Evolutionary conservation across 1,140 invertebrate genomes (phyloP).

Genomic region (Phthorimaea operculella): DNA sequence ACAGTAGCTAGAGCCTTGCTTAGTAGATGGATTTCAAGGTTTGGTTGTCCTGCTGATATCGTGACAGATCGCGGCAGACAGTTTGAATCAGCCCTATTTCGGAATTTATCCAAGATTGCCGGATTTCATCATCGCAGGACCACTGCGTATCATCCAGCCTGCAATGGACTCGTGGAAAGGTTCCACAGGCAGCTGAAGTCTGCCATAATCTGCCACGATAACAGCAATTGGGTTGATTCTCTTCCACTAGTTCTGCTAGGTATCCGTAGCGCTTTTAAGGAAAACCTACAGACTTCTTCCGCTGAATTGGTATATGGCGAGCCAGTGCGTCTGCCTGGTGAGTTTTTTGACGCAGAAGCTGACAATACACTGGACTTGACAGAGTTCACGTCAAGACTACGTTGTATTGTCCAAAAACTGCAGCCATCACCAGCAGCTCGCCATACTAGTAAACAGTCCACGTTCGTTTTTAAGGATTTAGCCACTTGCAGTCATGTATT

Average conservation of each 20-base stretch:
- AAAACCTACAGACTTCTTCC: slow-evolving; percentile 28
- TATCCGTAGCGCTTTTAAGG: slow-evolving; percentile 15
- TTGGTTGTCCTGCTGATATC: slow-evolving; percentile 25
- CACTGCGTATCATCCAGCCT: slow-evolving; percentile 8
- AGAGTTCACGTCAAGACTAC: not conserved
- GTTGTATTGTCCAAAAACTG: not conserved
- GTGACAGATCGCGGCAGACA: slow-evolving; percentile 25
- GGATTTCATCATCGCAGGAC: slow-evolving; percentile 1
- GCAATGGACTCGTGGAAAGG: slow-evolving; percentile 7
- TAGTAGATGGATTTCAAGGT: slow-evolving; percentile 26
- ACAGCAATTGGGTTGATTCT: slow-evolving; percentile 2
- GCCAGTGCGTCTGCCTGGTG: slow-evolving; percentile 35
- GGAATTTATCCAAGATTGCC: slow-evolving; percentile 1
- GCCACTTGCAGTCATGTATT: not conserved
- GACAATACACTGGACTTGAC: not conserved
- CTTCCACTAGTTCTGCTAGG: not conserved
- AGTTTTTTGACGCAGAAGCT: slow-evolving; percentile 27
- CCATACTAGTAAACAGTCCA: not conserved
- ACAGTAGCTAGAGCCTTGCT: slow-evolving; percentile 15
- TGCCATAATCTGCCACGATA: slow-evolving; percentile 6
- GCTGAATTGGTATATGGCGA: slow-evolving; percentile 45
- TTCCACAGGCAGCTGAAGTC: slow-evolving; percentile 10
- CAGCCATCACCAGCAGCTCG: not conserved
- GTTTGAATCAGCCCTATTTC: slow-evolving; percentile 5
- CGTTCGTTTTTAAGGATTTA: slow-evolving; percentile 1